Base-by-base conservation (phyloP, 1,140 invertebrate genomes). In the Neocloeon triangulifer region DNA sequence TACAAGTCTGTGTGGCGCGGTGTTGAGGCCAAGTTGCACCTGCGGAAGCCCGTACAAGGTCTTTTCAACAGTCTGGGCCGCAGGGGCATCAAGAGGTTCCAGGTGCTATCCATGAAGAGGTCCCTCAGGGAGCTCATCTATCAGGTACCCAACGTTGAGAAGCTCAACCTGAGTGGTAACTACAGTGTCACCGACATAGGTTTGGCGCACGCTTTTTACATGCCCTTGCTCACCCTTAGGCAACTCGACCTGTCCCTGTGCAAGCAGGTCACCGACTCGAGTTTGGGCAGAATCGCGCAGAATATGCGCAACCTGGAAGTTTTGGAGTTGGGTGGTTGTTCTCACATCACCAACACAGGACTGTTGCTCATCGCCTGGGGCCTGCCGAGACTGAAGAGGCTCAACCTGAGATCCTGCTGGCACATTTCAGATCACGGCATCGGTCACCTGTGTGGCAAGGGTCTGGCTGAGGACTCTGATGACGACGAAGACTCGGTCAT, bases 391-490 rank as follows among this genome's bases (percentile, higher is more conserved):
- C 52, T 94, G 27, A 73, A 74, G 43, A 64, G 67, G 22, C 56
- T 94, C 18, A 86, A 94, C 47, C 53, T 94, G 30, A 58, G 86
- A 25, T 91, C 84, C 30, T 94, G 86, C 53, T 82, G 85, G 69
- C 70, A 82, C 45, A 69, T 95, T 2, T 81, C 78, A 19, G 85
- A 94, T 44, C 63, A 72, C 37, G 89, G 86, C 0, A 84, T 95
- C 37, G 73, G 71, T 0, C 73, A 86, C 47, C 50, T 95, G 27
- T n/a, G n/a, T n/a, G n/a, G n/a, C n/a, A 73, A 80, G 2, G 82
- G 84, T 0, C 55, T 76, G 10, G 64, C 66, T 1, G 59, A 65
- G 38, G 38, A 26, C 22, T 5, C 29, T 21, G 27, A 29, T 9
- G 2, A 34, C 6, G 30, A 17, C 8, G 17, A 17, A 7, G 16